These are phyloP conservation scores for Siderastrea siderea DNA, from an alignment of 92 coral and sea anemone species.

Conservation along the genomic window DNA sequence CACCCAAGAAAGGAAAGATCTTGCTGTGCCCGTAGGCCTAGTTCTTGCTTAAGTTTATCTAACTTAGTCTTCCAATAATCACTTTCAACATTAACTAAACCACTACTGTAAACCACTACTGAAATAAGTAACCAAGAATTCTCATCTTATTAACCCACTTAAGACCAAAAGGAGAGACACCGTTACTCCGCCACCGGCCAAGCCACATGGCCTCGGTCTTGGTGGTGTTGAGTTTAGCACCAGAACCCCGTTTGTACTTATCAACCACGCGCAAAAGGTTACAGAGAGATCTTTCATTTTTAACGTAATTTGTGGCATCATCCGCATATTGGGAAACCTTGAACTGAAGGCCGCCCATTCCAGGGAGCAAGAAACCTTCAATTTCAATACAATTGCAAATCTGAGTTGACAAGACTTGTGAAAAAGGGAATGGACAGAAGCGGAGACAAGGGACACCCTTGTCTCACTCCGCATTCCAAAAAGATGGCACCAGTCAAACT, in stretches of 20 bases:
- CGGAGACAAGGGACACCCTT: background rate
- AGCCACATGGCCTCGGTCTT: too few species aligned
- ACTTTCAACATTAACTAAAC: background rate
- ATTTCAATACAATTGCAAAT: background rate
- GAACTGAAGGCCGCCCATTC: background rate
- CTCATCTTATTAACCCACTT: conserved; percentile 18
- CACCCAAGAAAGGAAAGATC: background rate
- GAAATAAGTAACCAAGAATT: conserved; percentile 15
- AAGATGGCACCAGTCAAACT: background rate
- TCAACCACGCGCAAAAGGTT: background rate
- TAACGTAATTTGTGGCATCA: background rate
- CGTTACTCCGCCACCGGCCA: too few species aligned
- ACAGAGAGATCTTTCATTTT: background rate
- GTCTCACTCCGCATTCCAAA: background rate
- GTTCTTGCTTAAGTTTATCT: background rate
- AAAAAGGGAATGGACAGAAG: background rate
- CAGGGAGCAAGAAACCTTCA: conserved; percentile 14
- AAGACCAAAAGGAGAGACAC: too few species aligned
- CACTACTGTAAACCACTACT: background rate
- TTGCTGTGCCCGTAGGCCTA: conserved; percentile 8
- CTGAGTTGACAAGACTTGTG: background rate
- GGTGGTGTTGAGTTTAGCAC: too few species aligned
- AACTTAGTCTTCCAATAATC: conserved; percentile 36
- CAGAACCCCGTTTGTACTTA: background rate
- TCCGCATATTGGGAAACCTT: conserved; percentile 4